Percentiles rank a stretch among this genome's conserved stretches.
Evolutionary conservation across 2,113 vertebrate genomes (phyloP).

Genomic region (Chionodraco myersi): DNA sequence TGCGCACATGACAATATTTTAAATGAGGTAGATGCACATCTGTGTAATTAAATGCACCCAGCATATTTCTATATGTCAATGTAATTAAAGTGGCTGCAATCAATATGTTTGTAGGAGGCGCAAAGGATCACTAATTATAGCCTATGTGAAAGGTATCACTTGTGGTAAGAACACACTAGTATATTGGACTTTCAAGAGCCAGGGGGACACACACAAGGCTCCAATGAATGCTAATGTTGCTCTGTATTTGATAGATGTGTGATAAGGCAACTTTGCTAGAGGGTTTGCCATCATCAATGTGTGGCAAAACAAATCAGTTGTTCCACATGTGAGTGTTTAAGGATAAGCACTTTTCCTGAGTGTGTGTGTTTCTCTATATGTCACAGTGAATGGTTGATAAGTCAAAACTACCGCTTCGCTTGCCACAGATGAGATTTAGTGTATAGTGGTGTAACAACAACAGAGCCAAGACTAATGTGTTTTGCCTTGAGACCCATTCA

Average conservation of each 20-base stretch:
- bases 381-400: slow-evolving; percentile 55
- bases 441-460: slow-evolving; percentile 52
- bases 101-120: neutral
- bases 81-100: neutral
- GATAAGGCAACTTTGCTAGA: neutral
- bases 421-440: slow-evolving; percentile 66
- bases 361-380: slow-evolving; percentile 36
- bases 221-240: neutral
- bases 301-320: neutral
- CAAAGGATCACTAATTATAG: neutral
- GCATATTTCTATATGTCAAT: neutral
- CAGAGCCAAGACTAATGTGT: slow-evolving; percentile 72
- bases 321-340: neutral
- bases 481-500: slow-evolving; percentile 75
- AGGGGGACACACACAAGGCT: neutral
- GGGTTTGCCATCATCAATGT: neutral
- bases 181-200: neutral
- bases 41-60: neutral
- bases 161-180: neutral
- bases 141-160: neutral
- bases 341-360: neutral
- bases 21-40: neutral
- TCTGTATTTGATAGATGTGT: neutral
- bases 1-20: neutral
- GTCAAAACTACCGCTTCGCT: slow-evolving; percentile 47